These are phyloP conservation scores for Drosophila novamexicana DNA, from an alignment of 1,140 invertebrate species.

Conservation along the genomic window DNA sequence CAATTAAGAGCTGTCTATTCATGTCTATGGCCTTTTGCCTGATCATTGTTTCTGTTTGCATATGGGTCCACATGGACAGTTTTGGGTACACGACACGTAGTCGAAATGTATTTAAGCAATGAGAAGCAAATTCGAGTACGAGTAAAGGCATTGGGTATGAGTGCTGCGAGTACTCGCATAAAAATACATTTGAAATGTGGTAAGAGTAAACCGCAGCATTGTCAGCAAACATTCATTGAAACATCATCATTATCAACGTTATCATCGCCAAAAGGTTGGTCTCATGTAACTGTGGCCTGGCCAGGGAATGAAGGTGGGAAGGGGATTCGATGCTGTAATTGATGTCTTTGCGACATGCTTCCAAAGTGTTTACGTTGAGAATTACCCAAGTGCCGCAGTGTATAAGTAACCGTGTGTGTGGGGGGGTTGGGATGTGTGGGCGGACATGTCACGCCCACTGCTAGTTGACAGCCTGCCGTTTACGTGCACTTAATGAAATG, in stretches of 20 bases:
- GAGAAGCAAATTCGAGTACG: conserved; percentile 52
- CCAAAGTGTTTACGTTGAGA: conserved; percentile 79
- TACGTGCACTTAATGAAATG: conserved; percentile 82
- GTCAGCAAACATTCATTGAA: conserved; percentile 63
- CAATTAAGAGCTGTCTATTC: conserved; percentile 62
- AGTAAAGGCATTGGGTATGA: conserved; percentile 10
- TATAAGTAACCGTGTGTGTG: conserved; percentile 20
- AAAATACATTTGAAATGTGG: conserved; percentile 74
- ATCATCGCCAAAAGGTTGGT: conserved; percentile 23
- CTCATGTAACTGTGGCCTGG: conserved; percentile 12
- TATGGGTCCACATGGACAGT: conserved; percentile 36
- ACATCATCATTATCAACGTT: conserved; percentile 67
- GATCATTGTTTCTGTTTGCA: conserved; percentile 19
- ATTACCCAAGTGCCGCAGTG: conserved; percentile 70
- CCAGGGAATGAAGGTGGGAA: neutral
- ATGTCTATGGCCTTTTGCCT: conserved; percentile 32
- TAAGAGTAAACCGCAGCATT: conserved; percentile 63
- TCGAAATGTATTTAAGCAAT: conserved; percentile 74
- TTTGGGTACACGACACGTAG: conserved; percentile 53
- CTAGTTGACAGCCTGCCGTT: conserved; percentile 73
- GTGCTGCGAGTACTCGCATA: conserved; percentile 57
- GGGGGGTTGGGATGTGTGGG: neutral
- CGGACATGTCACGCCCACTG: conserved; percentile 53
- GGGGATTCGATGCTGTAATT: conserved; percentile 71
- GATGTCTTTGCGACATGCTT: conserved; percentile 81